phyloP scores from a whole-genome alignment of 1,140 invertebrate genomes.

The Drosophila burlai region DNA sequence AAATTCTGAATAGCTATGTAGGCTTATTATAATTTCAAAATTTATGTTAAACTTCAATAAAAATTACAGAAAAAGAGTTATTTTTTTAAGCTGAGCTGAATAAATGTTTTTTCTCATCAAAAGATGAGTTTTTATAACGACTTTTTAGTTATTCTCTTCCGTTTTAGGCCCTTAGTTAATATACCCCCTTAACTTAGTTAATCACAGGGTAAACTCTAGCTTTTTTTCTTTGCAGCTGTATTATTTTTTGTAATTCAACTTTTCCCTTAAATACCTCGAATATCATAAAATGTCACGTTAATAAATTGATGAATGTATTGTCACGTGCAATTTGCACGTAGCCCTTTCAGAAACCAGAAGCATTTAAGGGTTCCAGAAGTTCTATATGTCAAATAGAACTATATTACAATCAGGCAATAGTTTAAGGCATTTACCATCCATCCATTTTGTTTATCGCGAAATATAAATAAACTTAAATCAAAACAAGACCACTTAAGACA shows the following conservation, averaged over 20 bases:
- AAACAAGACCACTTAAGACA: conserved; percentile 64
- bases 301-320: conserved; percentile 21
- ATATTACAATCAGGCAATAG: conserved; percentile 9
- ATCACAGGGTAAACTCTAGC: neutral
- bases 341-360: neutral
- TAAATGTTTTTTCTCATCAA: neutral
- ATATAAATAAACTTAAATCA: conserved; percentile 68
- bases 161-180: neutral
- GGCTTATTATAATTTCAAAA: no score
- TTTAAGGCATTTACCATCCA: conserved; percentile 35
- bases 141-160: no score
- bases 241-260: neutral
- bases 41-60: no score
- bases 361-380: neutral
- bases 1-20: no score
- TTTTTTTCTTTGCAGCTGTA: neutral
- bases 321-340: conserved; percentile 49
- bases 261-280: conserved; percentile 35
- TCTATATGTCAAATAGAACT: neutral
- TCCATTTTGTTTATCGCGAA: conserved; percentile 71
- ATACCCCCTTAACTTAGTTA: neutral
- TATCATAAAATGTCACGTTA: conserved; percentile 70
- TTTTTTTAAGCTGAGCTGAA: no score
- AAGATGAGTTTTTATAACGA: neutral
- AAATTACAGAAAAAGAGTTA: no score